Conservation (phyloP, 2,113 vertebrate species). For the Cavia aperea region DNA sequence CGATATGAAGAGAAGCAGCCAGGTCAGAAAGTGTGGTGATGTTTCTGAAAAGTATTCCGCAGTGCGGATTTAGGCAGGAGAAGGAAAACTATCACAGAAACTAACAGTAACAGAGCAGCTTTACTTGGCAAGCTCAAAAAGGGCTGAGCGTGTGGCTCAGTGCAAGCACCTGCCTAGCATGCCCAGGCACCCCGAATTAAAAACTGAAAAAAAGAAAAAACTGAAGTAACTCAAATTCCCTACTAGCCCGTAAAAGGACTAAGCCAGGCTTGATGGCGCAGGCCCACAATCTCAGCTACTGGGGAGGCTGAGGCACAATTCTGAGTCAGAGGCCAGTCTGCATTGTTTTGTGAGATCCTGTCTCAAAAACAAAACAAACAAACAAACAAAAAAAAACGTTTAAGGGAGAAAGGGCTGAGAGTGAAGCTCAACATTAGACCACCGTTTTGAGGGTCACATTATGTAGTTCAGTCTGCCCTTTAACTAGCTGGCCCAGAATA, state of each 20-base stretch:
- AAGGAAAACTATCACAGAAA: background rate
- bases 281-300: background rate
- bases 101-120: background rate
- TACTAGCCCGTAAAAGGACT: background rate
- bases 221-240: background rate
- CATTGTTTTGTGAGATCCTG: background rate
- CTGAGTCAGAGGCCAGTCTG: background rate
- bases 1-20: background rate
- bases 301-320: background rate
- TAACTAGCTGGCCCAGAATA: background rate
- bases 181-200: background rate
- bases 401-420: background rate
- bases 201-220: background rate
- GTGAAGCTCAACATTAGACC: background rate
- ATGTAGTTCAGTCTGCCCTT: background rate
- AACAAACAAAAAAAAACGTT: background rate
- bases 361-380: background rate
- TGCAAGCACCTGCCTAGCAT: background rate
- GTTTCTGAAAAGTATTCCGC: background rate
- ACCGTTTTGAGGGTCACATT: background rate
- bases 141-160: background rate
- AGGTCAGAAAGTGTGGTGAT: background rate
- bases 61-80: background rate
- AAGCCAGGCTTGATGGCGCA: background rate
- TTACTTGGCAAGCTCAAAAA: background rate